A percentile compares a stretch with the other conserved stretches of the same genome.
Conservation (phyloP, 2,888 invertebrate species). For the Dasypogon diadema region DNA sequence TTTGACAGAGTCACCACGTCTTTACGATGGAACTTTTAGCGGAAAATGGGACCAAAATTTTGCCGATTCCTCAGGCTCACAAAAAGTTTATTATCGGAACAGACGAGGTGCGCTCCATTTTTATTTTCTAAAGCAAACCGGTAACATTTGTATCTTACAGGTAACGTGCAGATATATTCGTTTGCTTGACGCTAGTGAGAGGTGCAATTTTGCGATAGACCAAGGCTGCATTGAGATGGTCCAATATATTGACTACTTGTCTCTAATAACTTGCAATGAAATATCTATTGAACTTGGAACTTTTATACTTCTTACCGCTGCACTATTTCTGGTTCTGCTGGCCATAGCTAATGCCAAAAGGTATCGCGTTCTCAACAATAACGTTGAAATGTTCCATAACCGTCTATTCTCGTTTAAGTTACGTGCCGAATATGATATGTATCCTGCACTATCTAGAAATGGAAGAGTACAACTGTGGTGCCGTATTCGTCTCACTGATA, state of each 20-base stretch:
- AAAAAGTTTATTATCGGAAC: background rate
- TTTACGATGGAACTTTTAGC: too few species aligned
- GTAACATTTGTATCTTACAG: too few species aligned
- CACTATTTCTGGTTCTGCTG: background rate
- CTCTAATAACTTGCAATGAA: background rate
- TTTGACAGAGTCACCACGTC: too few species aligned
- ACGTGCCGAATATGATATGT: background rate
- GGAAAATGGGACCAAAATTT: too few species aligned
- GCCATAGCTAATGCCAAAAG: background rate
- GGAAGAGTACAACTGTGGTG: conserved; percentile 10
- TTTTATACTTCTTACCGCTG: background rate
- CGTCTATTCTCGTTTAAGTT: too few species aligned
- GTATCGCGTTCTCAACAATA: too few species aligned
- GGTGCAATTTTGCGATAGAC: background rate
- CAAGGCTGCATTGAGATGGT: background rate
- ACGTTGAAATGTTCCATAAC: too few species aligned
- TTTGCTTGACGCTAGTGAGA: background rate
- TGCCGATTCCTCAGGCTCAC: background rate
- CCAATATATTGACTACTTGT: background rate
- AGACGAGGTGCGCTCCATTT: background rate
- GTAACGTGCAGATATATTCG: too few species aligned
- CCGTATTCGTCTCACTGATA: background rate
- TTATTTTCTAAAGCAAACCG: too few species aligned
- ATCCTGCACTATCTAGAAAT: background rate
- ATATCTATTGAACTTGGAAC: background rate